A percentile compares a stretch with the other conserved stretches of the same genome.
Conservation (phyloP, 1,140 invertebrate genomes). For the Temnothorax longispinosus region DNA sequence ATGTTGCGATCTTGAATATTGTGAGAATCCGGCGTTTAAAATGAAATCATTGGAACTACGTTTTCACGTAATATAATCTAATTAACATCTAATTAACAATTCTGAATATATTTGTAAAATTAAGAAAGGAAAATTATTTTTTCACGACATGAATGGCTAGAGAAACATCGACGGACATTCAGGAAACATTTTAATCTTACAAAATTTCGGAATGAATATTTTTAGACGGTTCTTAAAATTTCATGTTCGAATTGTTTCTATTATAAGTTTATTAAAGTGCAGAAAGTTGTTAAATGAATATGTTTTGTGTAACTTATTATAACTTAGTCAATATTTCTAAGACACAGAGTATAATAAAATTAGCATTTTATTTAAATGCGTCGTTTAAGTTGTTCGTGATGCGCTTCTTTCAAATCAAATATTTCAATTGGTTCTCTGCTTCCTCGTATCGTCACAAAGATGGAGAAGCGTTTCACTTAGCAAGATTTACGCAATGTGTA, state of each 20-base stretch:
- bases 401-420: background rate
- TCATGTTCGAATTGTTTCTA: background rate
- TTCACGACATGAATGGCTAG: no score
- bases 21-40: background rate
- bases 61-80: background rate
- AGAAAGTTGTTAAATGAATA: background rate
- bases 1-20: conserved; percentile 14
- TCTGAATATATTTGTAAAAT: background rate
- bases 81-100: conserved; percentile 3
- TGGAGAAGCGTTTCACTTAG: conserved; percentile 20
- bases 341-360: background rate
- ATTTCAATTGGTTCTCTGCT: background rate
- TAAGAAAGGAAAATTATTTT: background rate
- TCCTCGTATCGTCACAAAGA: background rate
- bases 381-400: background rate
- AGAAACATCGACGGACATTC: background rate
- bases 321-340: background rate
- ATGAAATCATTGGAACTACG: background rate
- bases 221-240: conserved; percentile 2
- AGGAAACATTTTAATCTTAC: background rate
- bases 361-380: background rate
- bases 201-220: background rate
- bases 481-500: conserved; percentile 13
- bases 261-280: no score
- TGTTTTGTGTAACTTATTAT: background rate